Conservation (phyloP, 1,140 invertebrate species). For the Lineus longissimus region DNA sequence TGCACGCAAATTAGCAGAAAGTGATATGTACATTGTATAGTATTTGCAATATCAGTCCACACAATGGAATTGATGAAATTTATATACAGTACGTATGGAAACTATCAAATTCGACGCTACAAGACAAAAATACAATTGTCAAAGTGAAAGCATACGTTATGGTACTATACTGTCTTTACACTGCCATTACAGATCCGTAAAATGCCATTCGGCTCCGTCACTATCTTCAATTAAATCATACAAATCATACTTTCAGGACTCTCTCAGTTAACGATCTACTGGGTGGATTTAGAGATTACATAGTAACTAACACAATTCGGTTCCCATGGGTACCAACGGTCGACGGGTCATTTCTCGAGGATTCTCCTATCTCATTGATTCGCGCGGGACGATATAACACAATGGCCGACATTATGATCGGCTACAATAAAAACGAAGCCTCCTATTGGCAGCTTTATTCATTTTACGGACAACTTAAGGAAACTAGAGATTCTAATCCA, state of each 20-base stretch:
- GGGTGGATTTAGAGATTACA: constrained; percentile 62
- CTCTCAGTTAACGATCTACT: constrained; percentile 68
- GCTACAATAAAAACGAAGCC: constrained; percentile 84
- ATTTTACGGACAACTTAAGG: constrained; percentile 60
- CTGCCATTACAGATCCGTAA: no score
- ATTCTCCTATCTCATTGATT: constrained; percentile 68
- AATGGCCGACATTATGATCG: constrained; percentile 78
- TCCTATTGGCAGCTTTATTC: constrained; percentile 89
- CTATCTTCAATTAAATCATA: no score
- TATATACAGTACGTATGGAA: no score
- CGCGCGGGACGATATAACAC: constrained; percentile 83
- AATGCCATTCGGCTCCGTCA: no score
- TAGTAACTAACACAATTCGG: constrained; percentile 61
- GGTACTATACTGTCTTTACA: no score
- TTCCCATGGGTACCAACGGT: constrained; percentile 89
- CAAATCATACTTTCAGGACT: constrained; percentile 71
- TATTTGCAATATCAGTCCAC: no score
- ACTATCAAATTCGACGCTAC: no score
- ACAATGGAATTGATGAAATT: no score
- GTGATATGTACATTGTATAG: no score
- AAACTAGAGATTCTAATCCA: constrained; percentile 62
- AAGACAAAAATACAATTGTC: no score
- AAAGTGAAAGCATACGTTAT: no score
- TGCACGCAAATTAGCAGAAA: no score
- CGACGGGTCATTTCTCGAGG: constrained; percentile 82